Percentiles rank a stretch among this genome's conserved stretches.
Conservation (phyloP, 1,140 invertebrate species). For the Antheraea pernyi region DNA sequence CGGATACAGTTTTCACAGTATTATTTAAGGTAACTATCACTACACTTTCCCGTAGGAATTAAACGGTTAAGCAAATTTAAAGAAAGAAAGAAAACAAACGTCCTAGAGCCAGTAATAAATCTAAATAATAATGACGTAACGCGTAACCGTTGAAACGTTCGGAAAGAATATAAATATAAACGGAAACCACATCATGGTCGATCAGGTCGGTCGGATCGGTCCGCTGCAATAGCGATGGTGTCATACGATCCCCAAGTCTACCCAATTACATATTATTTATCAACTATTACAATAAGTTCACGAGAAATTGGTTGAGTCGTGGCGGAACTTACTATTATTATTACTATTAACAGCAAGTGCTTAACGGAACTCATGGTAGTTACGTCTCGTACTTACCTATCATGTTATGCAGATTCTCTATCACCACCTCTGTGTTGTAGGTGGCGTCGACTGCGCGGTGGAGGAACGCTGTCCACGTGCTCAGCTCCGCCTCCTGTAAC, state of each 20-base stretch:
- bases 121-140: not conserved
- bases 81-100: not conserved
- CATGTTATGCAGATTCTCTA: slow-evolving; percentile 70
- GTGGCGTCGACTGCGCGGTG: slow-evolving; percentile 67
- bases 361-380: not conserved
- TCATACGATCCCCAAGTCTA: too few species aligned
- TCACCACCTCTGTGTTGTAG: slow-evolving; percentile 62
- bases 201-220: not conserved
- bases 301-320: too few species aligned
- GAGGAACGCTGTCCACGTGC: slow-evolving; percentile 68
- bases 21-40: too few species aligned
- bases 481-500: slow-evolving; percentile 62
- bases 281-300: too few species aligned
- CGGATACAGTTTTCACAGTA: too few species aligned
- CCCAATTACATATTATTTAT: too few species aligned
- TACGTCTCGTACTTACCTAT: slow-evolving; percentile 44
- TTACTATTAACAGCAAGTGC: not conserved
- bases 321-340: too few species aligned
- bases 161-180: not conserved
- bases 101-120: not conserved
- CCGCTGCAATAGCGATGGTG: not conserved
- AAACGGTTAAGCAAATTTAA: not conserved
- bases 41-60: too few species aligned
- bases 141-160: not conserved
- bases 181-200: not conserved